Base-by-base conservation (phyloP, 2,797 vertebrate genomes). In the Mionectes olivaceus region DNA sequence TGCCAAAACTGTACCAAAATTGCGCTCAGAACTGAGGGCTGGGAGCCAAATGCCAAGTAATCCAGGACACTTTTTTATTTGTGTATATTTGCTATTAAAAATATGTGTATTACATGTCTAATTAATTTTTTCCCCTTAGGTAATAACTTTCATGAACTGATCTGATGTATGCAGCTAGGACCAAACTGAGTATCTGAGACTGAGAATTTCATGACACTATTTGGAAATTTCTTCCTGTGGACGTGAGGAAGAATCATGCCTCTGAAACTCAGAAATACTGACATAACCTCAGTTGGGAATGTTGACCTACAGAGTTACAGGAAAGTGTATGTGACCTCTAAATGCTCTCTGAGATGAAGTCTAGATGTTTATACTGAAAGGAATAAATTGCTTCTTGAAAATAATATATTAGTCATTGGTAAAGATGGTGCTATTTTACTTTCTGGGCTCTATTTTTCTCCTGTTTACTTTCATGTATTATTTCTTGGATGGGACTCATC, bases 311-410 rank as follows among this genome's bases (percentile, higher is more conserved):
- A 33, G n/a, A 88, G 19, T 52, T 73, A 78, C 22, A 57, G 21
- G 37, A n/a, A 83, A 83, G 32, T 64, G 9, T 65, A 23, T 23
- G 32, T 76, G 71, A 78, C 12, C 33, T 83, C 24, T 90, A 52
- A 87, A 69, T 57, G 23, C 16, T 83, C 52, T 79, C 25, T 80
- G 46, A 70, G 47, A 50, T 77, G 57, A 78, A 84, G 53, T 85
- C 47, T 91, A 47, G 55, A 44, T 44, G 30, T 68, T 92, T 81
- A 52, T 89, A 49, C 33, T 55, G n/a, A 69, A 93, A 87, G 16
- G 12, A 83, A 69, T 91, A 78, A 87, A 86, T 59, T 89, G 24
- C 30, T 82, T 70, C 44, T 84, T 85, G 55, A 90, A 93, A 90
- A 23, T 37, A 79, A 61, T 57, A 4, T 60, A 70, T 89, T 91